These are phyloP conservation scores for Sander lucioperca DNA, from an alignment of 2,113 vertebrate species.

Conservation along the genomic window DNA sequence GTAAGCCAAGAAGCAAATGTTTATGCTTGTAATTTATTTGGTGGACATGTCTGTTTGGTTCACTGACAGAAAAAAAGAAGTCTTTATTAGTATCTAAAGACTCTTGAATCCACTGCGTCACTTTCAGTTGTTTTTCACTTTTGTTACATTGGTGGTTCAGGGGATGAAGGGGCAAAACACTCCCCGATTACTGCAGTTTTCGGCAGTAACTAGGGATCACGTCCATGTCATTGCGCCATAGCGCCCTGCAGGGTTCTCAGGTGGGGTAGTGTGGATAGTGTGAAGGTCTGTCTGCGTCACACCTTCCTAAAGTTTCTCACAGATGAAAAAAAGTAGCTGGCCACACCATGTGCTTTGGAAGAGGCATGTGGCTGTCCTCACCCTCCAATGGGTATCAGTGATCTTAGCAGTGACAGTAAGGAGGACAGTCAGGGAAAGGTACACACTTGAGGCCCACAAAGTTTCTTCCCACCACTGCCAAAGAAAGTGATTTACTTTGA, in stretches of 20 bases:
- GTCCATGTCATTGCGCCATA: not conserved
- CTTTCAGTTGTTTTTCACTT: constrained; percentile 1
- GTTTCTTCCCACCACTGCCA: constrained; percentile 16
- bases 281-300: not conserved
- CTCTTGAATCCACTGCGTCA: not conserved
- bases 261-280: not conserved
- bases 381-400: constrained; percentile 11
- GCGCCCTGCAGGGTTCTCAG: not conserved
- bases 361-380: not conserved
- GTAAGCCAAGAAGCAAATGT: constrained; percentile 79
- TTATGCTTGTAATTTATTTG: not conserved
- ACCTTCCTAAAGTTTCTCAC: constrained; percentile 4
- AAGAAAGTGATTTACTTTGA: constrained; percentile 46
- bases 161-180: not conserved
- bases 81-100: not conserved
- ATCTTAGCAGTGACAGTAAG: constrained; percentile 10
- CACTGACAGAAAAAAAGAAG: not conserved
- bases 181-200: not conserved
- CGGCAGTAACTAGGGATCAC: not conserved
- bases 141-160: not conserved
- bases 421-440: constrained; percentile 5
- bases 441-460: constrained; percentile 25
- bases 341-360: not conserved
- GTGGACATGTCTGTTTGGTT: not conserved
- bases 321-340: constrained; percentile 11